Evolutionary conservation across 2,797 vertebrate genomes (phyloP).

Genomic region (Halcyon badia): DNA sequence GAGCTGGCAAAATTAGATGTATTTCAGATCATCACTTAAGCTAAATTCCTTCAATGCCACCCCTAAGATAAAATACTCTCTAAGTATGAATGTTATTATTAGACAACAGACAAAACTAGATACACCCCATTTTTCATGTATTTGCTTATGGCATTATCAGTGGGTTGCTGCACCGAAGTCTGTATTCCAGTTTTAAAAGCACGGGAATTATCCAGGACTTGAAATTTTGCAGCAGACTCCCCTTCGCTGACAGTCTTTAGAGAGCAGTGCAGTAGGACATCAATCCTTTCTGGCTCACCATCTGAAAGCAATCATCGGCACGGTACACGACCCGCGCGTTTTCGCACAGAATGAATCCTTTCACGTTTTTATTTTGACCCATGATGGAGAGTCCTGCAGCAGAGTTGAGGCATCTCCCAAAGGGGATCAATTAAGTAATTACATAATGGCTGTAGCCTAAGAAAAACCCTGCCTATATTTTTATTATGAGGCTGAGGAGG

Average conservation of each 20-base stretch:
- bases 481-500: background rate
- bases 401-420: background rate
- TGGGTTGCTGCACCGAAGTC: background rate
- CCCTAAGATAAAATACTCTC: background rate
- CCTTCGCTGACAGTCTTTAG: background rate
- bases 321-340: background rate
- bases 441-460: background rate
- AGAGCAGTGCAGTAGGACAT: background rate
- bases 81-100: background rate
- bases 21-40: background rate
- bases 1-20: background rate
- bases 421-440: background rate
- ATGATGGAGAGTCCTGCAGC: background rate
- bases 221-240: background rate
- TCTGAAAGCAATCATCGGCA: slow-evolving; percentile 16
- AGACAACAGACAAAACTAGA: background rate
- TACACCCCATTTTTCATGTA: rapidly evolving
- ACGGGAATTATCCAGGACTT: background rate
- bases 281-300: background rate
- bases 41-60: background rate
- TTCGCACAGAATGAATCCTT: background rate
- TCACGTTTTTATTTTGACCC: background rate
- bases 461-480: background rate
- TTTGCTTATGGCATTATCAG: background rate
- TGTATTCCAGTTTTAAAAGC: background rate